A percentile compares a stretch with the other conserved stretches of the same genome.
These are phyloP conservation scores for Gallinago undulata DNA, from an alignment of 2,113 vertebrate genomes.

Conservation along the genomic window DNA sequence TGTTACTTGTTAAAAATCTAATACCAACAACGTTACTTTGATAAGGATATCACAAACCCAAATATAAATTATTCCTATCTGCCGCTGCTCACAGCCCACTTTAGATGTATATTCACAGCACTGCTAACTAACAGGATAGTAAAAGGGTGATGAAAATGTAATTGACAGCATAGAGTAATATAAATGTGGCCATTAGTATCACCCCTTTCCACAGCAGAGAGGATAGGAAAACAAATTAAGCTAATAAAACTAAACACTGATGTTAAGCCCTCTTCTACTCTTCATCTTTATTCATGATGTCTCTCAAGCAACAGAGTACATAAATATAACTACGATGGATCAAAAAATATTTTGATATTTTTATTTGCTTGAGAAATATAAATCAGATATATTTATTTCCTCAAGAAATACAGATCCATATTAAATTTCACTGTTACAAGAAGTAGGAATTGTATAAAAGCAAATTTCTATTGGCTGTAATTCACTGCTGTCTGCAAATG, in stretches of 20 bases:
- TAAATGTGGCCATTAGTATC: background rate
- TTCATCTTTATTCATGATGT: background rate
- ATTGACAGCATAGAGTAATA: background rate
- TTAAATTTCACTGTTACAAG: background rate
- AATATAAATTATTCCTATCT: background rate
- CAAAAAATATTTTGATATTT: background rate
- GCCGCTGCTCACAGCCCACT: background rate
- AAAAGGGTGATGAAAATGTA: background rate
- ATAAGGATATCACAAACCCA: background rate
- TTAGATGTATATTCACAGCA: background rate
- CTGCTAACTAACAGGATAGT: background rate
- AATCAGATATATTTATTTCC: background rate
- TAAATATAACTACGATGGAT: background rate
- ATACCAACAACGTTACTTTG: background rate
- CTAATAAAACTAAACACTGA: background rate
- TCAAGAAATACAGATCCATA: background rate
- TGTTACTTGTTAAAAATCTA: background rate
- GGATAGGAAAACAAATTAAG: slow-evolving; percentile 3
- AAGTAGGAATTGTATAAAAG: background rate
- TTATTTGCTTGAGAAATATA: background rate
- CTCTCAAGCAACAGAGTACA: background rate
- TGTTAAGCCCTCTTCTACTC: background rate
- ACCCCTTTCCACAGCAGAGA: background rate
- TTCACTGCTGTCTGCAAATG: background rate
- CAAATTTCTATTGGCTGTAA: background rate